phyloP scores from a whole-genome alignment of 2,797 vertebrate species.

The Coregonus suidteri region DNA sequence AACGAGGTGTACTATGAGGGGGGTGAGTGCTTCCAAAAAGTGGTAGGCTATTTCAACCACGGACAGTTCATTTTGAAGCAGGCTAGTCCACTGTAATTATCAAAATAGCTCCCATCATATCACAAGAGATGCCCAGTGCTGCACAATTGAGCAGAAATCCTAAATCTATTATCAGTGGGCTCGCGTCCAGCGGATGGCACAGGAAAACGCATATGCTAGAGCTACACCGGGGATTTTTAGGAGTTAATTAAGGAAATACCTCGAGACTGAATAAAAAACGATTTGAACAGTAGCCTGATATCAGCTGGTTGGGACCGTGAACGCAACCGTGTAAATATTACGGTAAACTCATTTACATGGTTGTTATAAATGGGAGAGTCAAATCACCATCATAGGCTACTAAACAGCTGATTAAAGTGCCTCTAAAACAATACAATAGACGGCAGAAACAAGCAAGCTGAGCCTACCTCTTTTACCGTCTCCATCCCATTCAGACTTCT shows the following conservation, averaged over 20 bases:
- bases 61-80: not conserved
- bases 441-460: slow-evolving; percentile 3
- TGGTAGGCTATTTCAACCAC: not conserved
- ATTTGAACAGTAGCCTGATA: not conserved
- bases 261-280: not conserved
- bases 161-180: not conserved
- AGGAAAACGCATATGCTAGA: not conserved
- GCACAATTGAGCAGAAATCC: not conserved
- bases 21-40: not conserved
- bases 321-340: not conserved
- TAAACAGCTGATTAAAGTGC: not conserved
- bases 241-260: not conserved
- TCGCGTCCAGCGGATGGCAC: not conserved
- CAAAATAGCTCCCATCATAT: not conserved
- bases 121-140: not conserved
- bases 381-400: not conserved
- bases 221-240: not conserved
- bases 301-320: not conserved
- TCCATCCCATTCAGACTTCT: slow-evolving; percentile 63
- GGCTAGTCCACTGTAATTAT: not conserved
- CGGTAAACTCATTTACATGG: not conserved
- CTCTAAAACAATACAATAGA: not conserved
- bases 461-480: slow-evolving; percentile 63
- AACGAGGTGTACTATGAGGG: not conserved
- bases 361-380: not conserved